Base-by-base conservation (phyloP, 2,113 vertebrate genomes). In the Smithornis capensis region DNA sequence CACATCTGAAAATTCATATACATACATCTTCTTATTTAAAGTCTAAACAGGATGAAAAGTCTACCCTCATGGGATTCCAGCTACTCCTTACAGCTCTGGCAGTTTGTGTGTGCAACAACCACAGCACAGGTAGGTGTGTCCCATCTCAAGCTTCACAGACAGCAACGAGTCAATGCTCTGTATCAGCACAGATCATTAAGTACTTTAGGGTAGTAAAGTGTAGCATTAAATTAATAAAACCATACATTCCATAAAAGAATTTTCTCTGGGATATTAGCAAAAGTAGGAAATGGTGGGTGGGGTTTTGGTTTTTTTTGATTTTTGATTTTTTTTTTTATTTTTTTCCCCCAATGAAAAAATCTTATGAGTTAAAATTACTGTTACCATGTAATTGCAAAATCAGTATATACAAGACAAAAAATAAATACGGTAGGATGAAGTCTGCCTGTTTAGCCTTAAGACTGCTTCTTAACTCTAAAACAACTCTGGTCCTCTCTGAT, bases 101-200 rank as follows among this genome's bases (percentile, higher is more conserved):
- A 83, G 50, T 5, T 38, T 81, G 38, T 7, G 33, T 21, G 24
- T 33, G 4, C 75, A 90, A 64, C 22, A 70, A 45, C 23, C 29
- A 56, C 0, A 5, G 60, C 80, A 47, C 0, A 1, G 27, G 28
- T 15, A 57, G 21, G 24, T 38, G 19, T 6, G 11, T 12, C 33
- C 31, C 18, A 29, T 29, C 70, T 22, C 83, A 92, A 52, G 52
- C 45, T 27, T 42, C 56, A 45, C 7, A 16, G 35, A 44, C 10
- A 83, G 47, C 37, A 64, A 5, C 22, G 42, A 81, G 23, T n/a
- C 75, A 44, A 11, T 25, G 42, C 28, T 49, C 25, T 1, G 0
- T 23, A 45, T 14, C 75, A 42, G 31, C 47, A 75, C 22, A 57
- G 22, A 75, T 18, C 35, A 49, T 35, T 13, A 49, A 57, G 28